phyloP scores from a whole-genome alignment of 2,888 invertebrate genomes.

The Agelastica alni region DNA sequence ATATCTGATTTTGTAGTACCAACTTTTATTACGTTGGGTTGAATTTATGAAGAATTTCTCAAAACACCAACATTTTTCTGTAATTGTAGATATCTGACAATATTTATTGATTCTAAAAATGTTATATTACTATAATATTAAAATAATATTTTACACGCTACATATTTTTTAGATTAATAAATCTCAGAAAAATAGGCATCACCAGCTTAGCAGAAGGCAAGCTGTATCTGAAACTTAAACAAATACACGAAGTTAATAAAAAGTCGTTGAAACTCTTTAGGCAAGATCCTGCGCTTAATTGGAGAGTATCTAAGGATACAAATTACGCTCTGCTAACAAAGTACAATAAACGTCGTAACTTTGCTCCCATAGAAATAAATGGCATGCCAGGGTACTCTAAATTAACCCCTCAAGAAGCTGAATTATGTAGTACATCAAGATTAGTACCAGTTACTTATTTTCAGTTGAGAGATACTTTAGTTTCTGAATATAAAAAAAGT shows the following conservation, averaged over 20 bases:
- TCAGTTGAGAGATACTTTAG: slow-evolving; percentile 75
- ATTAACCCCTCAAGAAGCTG: slow-evolving; percentile 70
- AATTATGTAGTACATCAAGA: slow-evolving; percentile 76
- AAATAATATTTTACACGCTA: background rate
- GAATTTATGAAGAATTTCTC: too few species aligned
- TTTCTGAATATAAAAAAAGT: slow-evolving; percentile 75
- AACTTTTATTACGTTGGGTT: too few species aligned
- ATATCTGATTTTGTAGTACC: too few species aligned
- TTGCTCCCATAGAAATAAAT: slow-evolving; percentile 67
- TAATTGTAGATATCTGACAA: too few species aligned
- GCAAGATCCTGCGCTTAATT: slow-evolving; percentile 47
- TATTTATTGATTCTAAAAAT: too few species aligned
- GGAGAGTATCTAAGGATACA: slow-evolving; percentile 41
- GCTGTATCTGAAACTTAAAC: slow-evolving; percentile 69
- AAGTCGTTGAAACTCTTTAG: slow-evolving; percentile 58
- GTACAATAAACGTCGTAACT: slow-evolving; percentile 51
- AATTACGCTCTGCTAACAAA: slow-evolving; percentile 28
- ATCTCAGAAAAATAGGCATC: slow-evolving; percentile 74
- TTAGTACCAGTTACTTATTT: slow-evolving; percentile 78
- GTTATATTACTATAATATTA: too few species aligned
- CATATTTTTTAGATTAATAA: slow-evolving; percentile 59
- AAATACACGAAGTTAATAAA: slow-evolving; percentile 62
- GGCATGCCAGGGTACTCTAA: slow-evolving; percentile 80
- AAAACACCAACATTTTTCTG: too few species aligned
- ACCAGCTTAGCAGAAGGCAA: slow-evolving; percentile 65